Base-by-base conservation (phyloP, 2,888 invertebrate species). In the Hyles lineata region DNA sequence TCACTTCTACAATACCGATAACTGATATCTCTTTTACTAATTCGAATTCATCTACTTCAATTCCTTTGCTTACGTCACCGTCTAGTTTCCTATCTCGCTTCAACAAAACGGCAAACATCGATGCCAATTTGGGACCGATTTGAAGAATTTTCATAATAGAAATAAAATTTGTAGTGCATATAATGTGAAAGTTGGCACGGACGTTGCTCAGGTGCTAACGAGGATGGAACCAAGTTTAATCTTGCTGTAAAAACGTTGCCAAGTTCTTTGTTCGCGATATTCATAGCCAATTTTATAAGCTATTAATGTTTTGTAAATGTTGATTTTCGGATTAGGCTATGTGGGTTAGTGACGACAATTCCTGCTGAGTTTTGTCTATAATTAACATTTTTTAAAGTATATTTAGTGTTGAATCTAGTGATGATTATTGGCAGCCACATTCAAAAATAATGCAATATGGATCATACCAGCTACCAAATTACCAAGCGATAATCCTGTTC, bases 161-260 rank as follows among this genome's bases (percentile, higher is more conserved):
- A 50, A 67, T 50, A 23, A 23, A 62, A 35, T 62, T 62, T n/a
- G 19, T 25, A 17, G 17, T 23, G 67, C 67, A 43, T 15, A 50
- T 67, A 43, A 67, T 50, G 67, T 71, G 71, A 59, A 32, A 70
- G 43, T 71, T 71, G 71, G 71, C 71, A 70, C 67, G 43, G 19
- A 15, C 55, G 55, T 21, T n/a, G 58, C 15, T 59, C 70, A 71
- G 71, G 71, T 71, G 71, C 23, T 71, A 60, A 60, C 71, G 43
- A 43, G 23, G 60, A 71, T 43, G 60, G 59, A 35, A 71, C 71
- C 60, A 60, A 60, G 60, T 71, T 71, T 71, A 71, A 71, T 71
- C 58, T 71, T 25, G 43, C 23, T 23, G 23, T 23, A 19, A 60
- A 32, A 59, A 43, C 59, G 35, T 21, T 60, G 71, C 71, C 71